phyloP scores from a whole-genome alignment of 2,797 vertebrate genomes.

The Crenuchus spilurus region DNA sequence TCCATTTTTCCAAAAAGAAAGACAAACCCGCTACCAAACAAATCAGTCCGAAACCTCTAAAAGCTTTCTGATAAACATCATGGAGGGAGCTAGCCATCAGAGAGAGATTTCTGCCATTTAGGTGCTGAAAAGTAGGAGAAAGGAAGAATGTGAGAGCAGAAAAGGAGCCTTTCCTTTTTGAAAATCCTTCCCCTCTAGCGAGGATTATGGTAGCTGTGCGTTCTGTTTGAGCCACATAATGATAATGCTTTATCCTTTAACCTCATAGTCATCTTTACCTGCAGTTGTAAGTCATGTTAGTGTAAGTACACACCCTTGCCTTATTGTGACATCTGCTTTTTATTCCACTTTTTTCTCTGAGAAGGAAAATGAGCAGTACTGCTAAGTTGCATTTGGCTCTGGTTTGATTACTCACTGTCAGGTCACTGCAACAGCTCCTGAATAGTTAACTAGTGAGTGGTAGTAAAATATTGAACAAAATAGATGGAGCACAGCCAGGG shows the following conservation, averaged over 20 bases:
- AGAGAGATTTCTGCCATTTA: slow-evolving; percentile 27
- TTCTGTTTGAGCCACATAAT: background rate
- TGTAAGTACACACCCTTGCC: background rate
- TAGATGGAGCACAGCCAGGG: slow-evolving; percentile 7
- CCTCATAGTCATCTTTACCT: background rate
- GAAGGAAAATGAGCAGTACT: too few relatives aligned
- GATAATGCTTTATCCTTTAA: slow-evolving; percentile 15
- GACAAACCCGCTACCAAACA: slow-evolving; percentile 38
- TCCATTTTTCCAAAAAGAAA: slow-evolving; percentile 38
- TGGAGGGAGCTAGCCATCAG: background rate
- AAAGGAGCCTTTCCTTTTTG: background rate
- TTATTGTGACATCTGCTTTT: background rate
- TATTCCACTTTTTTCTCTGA: background rate
- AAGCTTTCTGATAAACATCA: slow-evolving; percentile 47
- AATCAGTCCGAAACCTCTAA: slow-evolving; percentile 50
- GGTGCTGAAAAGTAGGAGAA: background rate
- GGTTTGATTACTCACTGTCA: slow-evolving; percentile 14
- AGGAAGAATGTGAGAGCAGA: background rate
- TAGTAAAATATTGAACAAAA: slow-evolving; percentile 25
- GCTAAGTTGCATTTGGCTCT: background rate
- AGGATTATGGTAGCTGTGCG: background rate
- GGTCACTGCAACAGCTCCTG: background rate
- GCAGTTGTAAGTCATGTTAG: slow-evolving; percentile 8
- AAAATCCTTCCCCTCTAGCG: background rate
- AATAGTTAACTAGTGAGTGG: slow-evolving; percentile 1